A percentile compares a stretch with the other conserved stretches of the same genome.
These are phyloP conservation scores for Drosophila pseudotalamancana DNA, from an alignment of 2,888 invertebrate genomes.

Conservation along the genomic window DNA sequence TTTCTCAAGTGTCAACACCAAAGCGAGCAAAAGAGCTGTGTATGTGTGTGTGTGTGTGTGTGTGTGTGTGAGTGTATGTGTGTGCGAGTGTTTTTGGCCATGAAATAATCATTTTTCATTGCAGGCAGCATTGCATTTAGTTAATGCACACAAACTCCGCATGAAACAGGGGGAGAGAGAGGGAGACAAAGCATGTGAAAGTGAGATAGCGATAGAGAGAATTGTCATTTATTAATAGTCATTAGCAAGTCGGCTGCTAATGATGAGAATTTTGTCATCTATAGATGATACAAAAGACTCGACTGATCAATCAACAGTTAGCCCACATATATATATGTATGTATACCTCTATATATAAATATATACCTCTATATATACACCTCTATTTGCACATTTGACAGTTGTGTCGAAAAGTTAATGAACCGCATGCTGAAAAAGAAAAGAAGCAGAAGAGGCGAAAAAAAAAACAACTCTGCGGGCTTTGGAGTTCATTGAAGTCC, in stretches of 20 bases:
- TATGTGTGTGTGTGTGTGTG: conserved; percentile 6
- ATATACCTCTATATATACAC: not conserved
- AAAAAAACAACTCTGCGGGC: not conserved
- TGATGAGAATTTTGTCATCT: conserved; percentile 37
- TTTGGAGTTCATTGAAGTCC: conserved; percentile 67
- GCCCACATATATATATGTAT: conserved; percentile 44
- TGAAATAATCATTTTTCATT: conserved; percentile 74
- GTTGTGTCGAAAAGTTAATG: conserved; percentile 67
- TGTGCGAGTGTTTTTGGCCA: conserved; percentile 46
- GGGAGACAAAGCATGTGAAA: no score
- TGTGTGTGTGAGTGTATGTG: conserved; percentile 36
- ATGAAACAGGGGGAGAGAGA: no score
- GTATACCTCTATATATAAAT: conserved; percentile 1
- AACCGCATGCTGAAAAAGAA: conserved; percentile 32
- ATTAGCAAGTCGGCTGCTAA: conserved; percentile 49
- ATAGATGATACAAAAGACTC: conserved; percentile 44
- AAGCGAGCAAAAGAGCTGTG: conserved; percentile 43
- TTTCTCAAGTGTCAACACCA: conserved; percentile 84
- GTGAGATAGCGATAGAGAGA: conserved; percentile 13
- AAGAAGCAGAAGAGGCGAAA: conserved; percentile 21
- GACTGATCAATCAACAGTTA: conserved; percentile 71
- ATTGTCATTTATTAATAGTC: conserved; percentile 73
- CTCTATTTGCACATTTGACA: conserved; percentile 61
- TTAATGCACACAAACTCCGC: conserved; percentile 54
- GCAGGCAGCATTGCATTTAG: conserved; percentile 62